These are phyloP conservation scores for Limosa lapponica DNA, from an alignment of 2,797 vertebrate genomes.

Conservation along the genomic window DNA sequence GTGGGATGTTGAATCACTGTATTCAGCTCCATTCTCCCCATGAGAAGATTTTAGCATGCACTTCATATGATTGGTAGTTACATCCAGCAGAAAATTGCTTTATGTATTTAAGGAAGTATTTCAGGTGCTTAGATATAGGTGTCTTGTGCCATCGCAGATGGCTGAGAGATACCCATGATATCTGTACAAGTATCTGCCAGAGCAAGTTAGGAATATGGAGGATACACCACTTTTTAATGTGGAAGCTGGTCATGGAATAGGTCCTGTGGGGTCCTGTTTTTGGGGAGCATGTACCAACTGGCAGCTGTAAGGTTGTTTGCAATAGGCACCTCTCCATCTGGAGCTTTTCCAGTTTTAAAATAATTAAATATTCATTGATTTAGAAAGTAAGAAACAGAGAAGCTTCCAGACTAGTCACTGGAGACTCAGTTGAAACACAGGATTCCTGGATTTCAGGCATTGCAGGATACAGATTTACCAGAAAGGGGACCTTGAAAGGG, in stretches of 20 bases:
- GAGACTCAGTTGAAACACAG: neutral
- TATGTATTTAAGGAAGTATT: neutral
- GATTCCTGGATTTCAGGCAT: neutral
- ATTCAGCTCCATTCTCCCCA: neutral
- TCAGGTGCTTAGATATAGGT: neutral
- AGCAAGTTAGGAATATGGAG: neutral
- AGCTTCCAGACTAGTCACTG: neutral
- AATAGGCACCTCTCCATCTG: neutral
- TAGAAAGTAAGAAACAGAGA: neutral
- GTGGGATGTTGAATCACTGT: neutral
- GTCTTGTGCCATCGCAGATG: neutral
- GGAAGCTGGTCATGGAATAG: neutral
- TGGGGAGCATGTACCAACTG: accelerated
- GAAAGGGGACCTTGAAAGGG: neutral
- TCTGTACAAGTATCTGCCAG: neutral
- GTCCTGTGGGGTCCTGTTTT: neutral
- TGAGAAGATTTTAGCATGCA: neutral
- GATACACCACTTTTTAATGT: neutral
- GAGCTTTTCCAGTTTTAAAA: neutral
- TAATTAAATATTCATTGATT: neutral
- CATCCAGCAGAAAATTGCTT: neutral
- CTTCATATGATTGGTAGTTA: neutral
- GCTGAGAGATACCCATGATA: neutral
- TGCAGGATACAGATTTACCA: neutral
- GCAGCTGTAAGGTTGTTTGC: neutral